Evolutionary conservation across 1,140 invertebrate genomes (phyloP).

Genomic region (Marisa cornuarietis): DNA sequence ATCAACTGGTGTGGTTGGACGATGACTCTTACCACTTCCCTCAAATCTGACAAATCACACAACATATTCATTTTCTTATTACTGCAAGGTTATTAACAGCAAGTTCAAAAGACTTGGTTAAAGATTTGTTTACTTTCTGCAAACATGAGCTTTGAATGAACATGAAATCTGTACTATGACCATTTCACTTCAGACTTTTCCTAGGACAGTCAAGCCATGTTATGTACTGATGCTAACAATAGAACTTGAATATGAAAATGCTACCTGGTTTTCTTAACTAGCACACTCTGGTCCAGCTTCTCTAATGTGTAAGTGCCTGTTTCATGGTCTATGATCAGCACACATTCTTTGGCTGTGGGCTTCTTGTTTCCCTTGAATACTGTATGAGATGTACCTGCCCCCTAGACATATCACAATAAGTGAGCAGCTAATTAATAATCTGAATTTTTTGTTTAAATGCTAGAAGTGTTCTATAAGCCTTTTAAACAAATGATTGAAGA

Average conservation of each 20-base stretch:
- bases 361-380: slow-evolving; percentile 93
- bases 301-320: slow-evolving; percentile 94
- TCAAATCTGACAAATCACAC: slow-evolving; percentile 42
- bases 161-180: too few relatives aligned
- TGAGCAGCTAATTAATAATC: too few relatives aligned
- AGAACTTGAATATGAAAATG: slow-evolving; percentile 14
- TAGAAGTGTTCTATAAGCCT: too few relatives aligned
- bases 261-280: slow-evolving; percentile 93
- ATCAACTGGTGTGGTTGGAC: slow-evolving; percentile 58
- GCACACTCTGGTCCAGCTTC: slow-evolving; percentile 87
- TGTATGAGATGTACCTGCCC: slow-evolving; percentile 86
- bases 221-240: neutral
- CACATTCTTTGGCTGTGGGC: slow-evolving; percentile 90
- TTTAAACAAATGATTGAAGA: too few relatives aligned
- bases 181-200: too few relatives aligned
- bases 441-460: too few relatives aligned
- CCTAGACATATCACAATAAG: slow-evolving; percentile 68
- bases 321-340: slow-evolving; percentile 89
- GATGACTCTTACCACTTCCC: slow-evolving; percentile 44
- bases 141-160: too few relatives aligned
- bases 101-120: neutral
- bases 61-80: neutral
- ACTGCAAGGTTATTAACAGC: too few relatives aligned
- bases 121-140: neutral
- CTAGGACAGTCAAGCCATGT: too few relatives aligned